Evolutionary conservation across 2,113 vertebrate genomes (phyloP).

Genomic region (Campylomormyrus numenius): DNA sequence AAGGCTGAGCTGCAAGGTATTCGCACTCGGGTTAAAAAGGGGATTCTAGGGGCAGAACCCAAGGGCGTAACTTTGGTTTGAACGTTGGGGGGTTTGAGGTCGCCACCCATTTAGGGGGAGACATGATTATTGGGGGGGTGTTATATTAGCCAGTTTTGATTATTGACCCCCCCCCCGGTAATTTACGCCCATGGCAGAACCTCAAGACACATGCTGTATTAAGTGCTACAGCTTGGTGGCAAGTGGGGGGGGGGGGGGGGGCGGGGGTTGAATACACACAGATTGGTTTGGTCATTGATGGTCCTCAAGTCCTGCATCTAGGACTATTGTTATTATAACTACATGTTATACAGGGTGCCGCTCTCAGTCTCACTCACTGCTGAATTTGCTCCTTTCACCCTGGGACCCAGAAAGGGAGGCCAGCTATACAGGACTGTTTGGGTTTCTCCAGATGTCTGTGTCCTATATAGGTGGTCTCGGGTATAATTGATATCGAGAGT

Average conservation of each 20-base stretch:
- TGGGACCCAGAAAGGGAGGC: background rate
- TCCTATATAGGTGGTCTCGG: conserved; percentile 54
- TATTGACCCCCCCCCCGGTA: too few species aligned
- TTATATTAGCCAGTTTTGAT: too few species aligned
- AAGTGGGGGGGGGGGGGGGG: background rate
- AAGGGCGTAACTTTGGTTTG: too few species aligned
- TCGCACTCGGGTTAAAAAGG: conserved; percentile 15
- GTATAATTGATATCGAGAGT: conserved; percentile 61
- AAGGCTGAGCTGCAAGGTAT: conserved; percentile 34
- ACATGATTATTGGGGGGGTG: too few species aligned
- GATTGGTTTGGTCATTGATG: background rate
- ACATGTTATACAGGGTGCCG: background rate
- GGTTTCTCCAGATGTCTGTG: conserved; percentile 33
- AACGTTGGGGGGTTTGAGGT: too few species aligned
- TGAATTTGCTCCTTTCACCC: background rate
- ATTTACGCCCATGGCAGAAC: background rate
- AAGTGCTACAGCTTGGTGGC: background rate
- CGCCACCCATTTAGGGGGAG: too few species aligned
- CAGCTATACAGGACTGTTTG: background rate
- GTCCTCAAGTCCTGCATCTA: background rate
- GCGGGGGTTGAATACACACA: background rate
- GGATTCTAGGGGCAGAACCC: background rate
- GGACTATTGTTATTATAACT: background rate
- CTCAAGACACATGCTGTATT: background rate
- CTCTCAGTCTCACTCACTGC: background rate